Evolutionary conservation across 2,113 vertebrate genomes (phyloP), one percentile per base, ranked within the genome.

Genomic region (Grammomys surdaster): DNA sequence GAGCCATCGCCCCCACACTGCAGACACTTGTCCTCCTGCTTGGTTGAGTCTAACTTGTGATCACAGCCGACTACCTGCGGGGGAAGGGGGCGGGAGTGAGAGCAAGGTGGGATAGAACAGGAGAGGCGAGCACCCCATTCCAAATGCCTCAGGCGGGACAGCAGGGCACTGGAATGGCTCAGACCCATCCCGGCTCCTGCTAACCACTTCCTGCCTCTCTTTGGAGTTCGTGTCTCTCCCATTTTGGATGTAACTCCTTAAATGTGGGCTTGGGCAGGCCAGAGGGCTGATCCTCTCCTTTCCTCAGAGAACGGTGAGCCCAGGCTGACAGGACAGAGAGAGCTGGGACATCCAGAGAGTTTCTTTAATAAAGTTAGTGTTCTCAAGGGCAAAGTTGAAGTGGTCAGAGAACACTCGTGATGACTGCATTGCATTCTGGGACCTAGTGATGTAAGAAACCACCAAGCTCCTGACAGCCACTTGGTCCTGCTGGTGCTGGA

Each of bases 11-110:
- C 99, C 96, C 99, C 99, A 85, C 99, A 99, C 97, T 98, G 99
- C 96, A 99, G 98, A 95, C 99, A 99, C 80, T 99, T 99, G 98
- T 99, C 99, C 92, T 99, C 99, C 97, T 99, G 98, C 98, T 99
- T 99, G 9, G 94, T 54, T 3, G 99, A 99, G 88, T 99, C 99
- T 95, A 99, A 96, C 93, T 98, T 96, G 95, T 99, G 99, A 98
- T 99, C 99, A 98, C 99, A 99, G 97, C 99, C 99, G 19, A 99
- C 98, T 0, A 97, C 98, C 99, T 99, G 96, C 67, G 0, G 72
- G 90, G 78, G 26, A 43, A 94, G 46, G 89, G 46, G 43, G 0
- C 46, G 48, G 48, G 13, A 33, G 6, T 0, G 31, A 76, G 9
- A 48, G 11, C 36, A 13, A 51, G 3, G 24, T 3, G 28, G 40